Percentiles rank a stretch among this genome's conserved stretches.
These are phyloP conservation scores for Vultur gryphus DNA, from an alignment of 2,797 vertebrate genomes.

Conservation along the genomic window DNA sequence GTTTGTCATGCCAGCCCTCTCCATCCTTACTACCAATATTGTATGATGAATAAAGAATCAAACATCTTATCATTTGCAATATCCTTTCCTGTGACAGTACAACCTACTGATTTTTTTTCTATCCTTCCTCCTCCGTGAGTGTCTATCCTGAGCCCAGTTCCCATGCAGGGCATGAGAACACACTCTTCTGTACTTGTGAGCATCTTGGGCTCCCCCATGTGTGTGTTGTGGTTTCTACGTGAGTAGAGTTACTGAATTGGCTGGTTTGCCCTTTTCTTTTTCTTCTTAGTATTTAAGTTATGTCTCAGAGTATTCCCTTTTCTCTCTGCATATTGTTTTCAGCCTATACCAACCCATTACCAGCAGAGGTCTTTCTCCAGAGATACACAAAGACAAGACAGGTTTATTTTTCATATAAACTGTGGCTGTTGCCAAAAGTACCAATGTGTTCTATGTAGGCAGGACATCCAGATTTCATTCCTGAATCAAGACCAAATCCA, in stretches of 20 bases:
- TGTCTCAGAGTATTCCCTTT: not conserved
- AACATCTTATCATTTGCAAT: not conserved
- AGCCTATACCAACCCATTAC: not conserved
- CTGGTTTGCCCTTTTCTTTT: not conserved
- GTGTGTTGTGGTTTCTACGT: not conserved
- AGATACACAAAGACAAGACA: not conserved
- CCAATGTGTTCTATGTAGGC: not conserved
- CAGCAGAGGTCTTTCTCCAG: not conserved
- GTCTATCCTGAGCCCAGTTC: not conserved
- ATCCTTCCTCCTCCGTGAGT: accelerated
- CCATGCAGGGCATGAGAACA: accelerated
- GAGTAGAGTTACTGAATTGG: not conserved
- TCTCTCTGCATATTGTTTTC: not conserved
- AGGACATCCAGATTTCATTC: not conserved
- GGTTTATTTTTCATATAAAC: conserved; percentile 7
- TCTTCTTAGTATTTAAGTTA: not conserved
- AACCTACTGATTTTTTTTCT: not conserved
- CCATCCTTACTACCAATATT: not conserved
- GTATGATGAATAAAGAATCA: not conserved
- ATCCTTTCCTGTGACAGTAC: not conserved
- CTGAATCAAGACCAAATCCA: not conserved
- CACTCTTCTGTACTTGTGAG: not conserved
- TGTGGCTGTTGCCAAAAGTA: not conserved
- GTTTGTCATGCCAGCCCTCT: not conserved
- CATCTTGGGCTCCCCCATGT: not conserved